Conservation (phyloP, 2,113 vertebrate species). For the Amphilophus citrinellus region DNA sequence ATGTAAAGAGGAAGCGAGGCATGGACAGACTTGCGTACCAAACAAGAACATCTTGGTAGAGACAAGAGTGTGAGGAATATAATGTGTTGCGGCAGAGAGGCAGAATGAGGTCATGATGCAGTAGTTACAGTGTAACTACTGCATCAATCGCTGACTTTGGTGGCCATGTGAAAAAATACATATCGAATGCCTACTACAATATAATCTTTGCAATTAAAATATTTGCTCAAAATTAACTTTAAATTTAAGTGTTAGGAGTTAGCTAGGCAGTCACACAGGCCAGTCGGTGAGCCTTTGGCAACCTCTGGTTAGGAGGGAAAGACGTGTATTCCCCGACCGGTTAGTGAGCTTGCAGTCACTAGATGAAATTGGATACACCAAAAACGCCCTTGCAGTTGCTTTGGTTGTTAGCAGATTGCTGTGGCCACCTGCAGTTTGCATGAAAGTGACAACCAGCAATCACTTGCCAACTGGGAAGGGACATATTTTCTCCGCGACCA, state of each 20-base stretch:
- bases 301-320: no score
- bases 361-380: no score
- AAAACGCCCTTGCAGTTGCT: not conserved
- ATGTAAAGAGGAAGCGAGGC: constrained; percentile 54
- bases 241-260: no score
- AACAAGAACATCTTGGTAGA: constrained; percentile 21
- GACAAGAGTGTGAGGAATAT: constrained; percentile 13
- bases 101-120: not conserved
- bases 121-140: not conserved
- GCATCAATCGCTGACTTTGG: not conserved
- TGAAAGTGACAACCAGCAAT: not conserved
- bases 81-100: not conserved
- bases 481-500: no score
- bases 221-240: no score
- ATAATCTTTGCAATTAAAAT: no score
- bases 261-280: no score
- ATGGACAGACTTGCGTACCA: constrained; percentile 17
- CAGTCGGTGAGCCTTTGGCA: no score
- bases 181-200: no score
- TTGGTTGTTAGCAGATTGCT: not conserved
- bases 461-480: not conserved
- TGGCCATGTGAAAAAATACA: not conserved
- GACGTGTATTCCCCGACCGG: no score
- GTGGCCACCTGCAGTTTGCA: not conserved
- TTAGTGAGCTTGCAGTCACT: no score